phyloP scores from a whole-genome alignment of 2,113 vertebrate species.

The Phyllostomus hastatus region DNA sequence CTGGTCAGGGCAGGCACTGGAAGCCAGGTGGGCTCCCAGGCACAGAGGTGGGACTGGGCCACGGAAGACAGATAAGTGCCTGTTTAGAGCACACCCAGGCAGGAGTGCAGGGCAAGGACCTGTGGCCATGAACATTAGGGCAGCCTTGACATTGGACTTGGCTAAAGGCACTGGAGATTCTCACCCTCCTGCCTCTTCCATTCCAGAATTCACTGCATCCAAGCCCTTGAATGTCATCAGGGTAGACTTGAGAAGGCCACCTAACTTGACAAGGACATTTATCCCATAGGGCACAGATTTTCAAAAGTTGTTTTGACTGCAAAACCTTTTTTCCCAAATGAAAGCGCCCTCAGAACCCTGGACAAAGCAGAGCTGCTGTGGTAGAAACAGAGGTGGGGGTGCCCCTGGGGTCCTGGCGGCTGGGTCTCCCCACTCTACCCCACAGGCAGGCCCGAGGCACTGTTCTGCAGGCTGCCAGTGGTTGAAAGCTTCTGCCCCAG shows the following conservation, averaged over 20 bases:
- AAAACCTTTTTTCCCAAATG: background rate
- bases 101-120: background rate
- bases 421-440: background rate
- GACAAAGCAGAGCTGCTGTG: background rate
- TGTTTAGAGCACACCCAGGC: background rate
- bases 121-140: background rate
- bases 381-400: background rate
- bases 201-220: background rate
- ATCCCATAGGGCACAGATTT: conserved; percentile 30
- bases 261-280: conserved; percentile 50
- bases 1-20: too few species aligned
- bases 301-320: conserved; percentile 43
- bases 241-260: background rate
- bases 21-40: background rate
- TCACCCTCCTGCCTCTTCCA: background rate
- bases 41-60: background rate
- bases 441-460: background rate
- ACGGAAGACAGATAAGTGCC: background rate
- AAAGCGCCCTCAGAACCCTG: conserved; percentile 12
- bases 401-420: background rate
- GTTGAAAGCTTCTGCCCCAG: conserved; percentile 20
- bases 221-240: conserved; percentile 12
- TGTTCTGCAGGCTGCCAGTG: background rate
- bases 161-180: background rate
- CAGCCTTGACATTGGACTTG: background rate